Evolutionary conservation across 2,888 invertebrate genomes (phyloP), one percentile per base, ranked within the genome.

Genomic region (Drosophila anceps): DNA sequence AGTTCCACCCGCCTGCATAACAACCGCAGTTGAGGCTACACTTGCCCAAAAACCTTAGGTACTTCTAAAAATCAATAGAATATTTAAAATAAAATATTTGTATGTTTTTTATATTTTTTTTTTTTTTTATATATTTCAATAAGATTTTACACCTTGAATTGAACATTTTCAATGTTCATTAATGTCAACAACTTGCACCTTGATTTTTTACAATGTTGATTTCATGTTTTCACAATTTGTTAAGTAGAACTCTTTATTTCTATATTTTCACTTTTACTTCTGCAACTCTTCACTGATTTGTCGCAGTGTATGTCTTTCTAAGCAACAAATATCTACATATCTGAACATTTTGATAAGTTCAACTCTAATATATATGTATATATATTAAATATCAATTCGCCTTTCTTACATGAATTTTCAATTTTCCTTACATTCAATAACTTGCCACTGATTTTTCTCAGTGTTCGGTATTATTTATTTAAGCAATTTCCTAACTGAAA

Each of bases 1-100:
- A 41, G 65, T 74, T 72, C 76, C 79, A 73, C 69, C 80, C 82
- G 82, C 79, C 68, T 55, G 73, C 62, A 55, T 48, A 35, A 37
- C 66, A 54, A 18, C 27, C 57, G 33, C 12, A 61, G 46, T 43
- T 48, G 18, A 7, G 29, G 48, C 15, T 60, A 57, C 79, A 77
- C 75, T 77, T 9, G 20, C 10, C 37, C 7, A 43, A 37, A 37
- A 35, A 6, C 1, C 9, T 6, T 2, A 33, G 39, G 2, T 24
- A 13, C 3, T 24, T 44, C 0, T n/a, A 44, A 12, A 20, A 10
- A 0, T 1, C 9, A 39, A 15, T n/a, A 4, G 10, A 12, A 6
- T 20, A 41, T 41, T 24, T 10, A 43, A 20, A 15, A 0, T 27
- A 15, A 46, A 13, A 33, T 33, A 20, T 51, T 33, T 12, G 13